phyloP scores from a whole-genome alignment of 1,140 invertebrate species.

The Conus ventricosus region DNA sequence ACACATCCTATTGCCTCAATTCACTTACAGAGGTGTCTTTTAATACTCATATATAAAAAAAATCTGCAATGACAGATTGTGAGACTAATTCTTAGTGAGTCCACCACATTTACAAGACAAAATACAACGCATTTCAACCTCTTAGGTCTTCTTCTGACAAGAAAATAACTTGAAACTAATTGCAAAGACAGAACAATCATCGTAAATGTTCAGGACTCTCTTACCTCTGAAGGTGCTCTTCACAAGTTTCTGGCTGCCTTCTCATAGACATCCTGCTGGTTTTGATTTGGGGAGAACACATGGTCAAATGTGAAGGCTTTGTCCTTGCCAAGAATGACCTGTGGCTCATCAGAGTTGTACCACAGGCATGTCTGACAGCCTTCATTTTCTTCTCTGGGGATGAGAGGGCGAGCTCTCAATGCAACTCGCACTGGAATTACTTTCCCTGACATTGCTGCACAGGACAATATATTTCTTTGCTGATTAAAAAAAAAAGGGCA shows the following conservation, averaged over 20 bases:
- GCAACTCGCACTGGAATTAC: conserved; percentile 80
- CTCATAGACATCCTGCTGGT: conserved; percentile 86
- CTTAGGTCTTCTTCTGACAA: not conserved
- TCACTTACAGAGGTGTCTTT: too few species aligned
- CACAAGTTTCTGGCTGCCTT: conserved; percentile 85
- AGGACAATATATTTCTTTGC: not conserved
- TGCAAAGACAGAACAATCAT: not conserved
- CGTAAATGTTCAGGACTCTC: not conserved
- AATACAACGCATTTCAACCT: not conserved
- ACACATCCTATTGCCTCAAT: too few species aligned
- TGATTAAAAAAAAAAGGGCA: not conserved
- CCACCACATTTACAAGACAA: not conserved
- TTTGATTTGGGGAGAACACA: conserved; percentile 83
- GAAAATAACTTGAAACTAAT: not conserved
- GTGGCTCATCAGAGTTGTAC: conserved; percentile 76
- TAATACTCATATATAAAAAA: not conserved
- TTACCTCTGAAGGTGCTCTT: conserved; percentile 86
- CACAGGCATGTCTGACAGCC: conserved; percentile 71
- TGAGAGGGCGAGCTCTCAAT: conserved; percentile 86
- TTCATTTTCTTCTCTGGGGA: conserved; percentile 80
- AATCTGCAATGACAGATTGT: too few species aligned
- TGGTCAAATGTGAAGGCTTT: conserved; percentile 91
- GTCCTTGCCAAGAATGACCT: conserved; percentile 92
- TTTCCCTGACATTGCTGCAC: conserved; percentile 35
- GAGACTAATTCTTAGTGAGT: too few species aligned